Percentiles rank a stretch among this genome's conserved stretches.
Evolutionary conservation across 2,888 invertebrate genomes (phyloP).

Genomic region (Eustalomyia histrio): DNA sequence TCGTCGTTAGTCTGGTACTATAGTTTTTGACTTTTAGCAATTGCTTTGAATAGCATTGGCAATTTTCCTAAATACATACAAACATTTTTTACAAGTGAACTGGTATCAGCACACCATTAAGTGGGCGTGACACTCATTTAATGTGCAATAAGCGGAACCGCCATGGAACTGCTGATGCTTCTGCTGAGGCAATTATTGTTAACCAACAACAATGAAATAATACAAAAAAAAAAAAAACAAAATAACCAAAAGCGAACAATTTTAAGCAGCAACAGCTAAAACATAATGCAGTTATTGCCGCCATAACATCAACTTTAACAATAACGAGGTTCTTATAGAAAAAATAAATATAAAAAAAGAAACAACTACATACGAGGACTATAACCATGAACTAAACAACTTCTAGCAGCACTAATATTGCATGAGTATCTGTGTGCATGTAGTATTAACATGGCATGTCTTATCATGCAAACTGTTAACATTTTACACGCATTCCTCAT

Average conservation of each 20-base stretch:
- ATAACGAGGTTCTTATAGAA: slow-evolving; percentile 52
- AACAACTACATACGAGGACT: not conserved
- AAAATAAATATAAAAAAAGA: slow-evolving; percentile 1
- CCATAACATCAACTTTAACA: slow-evolving; percentile 63
- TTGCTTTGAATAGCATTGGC: slow-evolving; percentile 63
- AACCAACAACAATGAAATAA: slow-evolving; percentile 35
- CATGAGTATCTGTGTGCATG: not conserved
- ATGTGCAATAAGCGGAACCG: slow-evolving; percentile 67
- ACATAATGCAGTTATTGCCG: slow-evolving; percentile 64
- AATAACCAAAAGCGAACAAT: slow-evolving; percentile 6
- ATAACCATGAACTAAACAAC: slow-evolving; percentile 10
- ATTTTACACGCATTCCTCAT: slow-evolving; percentile 63
- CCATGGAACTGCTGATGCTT: slow-evolving; percentile 56
- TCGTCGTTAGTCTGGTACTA: slow-evolving; percentile 37
- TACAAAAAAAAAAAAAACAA: not conserved
- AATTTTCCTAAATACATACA: slow-evolving; percentile 63
- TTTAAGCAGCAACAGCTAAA: slow-evolving; percentile 31
- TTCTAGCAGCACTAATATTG: not conserved
- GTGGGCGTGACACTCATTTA: slow-evolving; percentile 68
- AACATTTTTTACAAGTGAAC: slow-evolving; percentile 59
- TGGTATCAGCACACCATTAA: slow-evolving; percentile 67
- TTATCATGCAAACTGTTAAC: slow-evolving; percentile 64
- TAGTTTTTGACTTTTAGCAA: slow-evolving; percentile 50
- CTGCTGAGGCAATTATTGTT: slow-evolving; percentile 51
- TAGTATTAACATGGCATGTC: not conserved